Evolutionary conservation across 2,888 invertebrate genomes (phyloP), one percentile per base, ranked within the genome.

Genomic region (Lasioglossum morio): DNA sequence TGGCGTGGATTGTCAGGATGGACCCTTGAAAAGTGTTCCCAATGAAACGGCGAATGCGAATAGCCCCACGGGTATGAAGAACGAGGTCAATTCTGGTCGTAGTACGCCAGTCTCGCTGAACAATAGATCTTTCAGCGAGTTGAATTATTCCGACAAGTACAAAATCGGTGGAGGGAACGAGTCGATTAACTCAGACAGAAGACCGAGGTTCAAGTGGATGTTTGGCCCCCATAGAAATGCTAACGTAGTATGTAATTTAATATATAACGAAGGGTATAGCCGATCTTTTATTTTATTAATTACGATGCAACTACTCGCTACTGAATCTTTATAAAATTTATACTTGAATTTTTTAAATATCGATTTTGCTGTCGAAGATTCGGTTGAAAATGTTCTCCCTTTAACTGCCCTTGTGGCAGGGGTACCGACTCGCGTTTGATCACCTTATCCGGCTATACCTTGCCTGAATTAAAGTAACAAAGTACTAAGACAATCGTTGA

Each of bases 221-320:
- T 96, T 96, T 92, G 96, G 96, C 63, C 95, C 95, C n/a, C 96
- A 96, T 89, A 95, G 95, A 90, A 96, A 96, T 89, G 96, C 95
- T 66, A 95, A 95, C 87, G 96, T 96, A 86, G 95, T 96, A 85
- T 37, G 89, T 53, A 27, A n/a, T 48, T 77, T 27, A 2, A 48
- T 23, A 10, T 40, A 12, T n/a, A 40, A 40, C 4, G 14, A 69
- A n/a, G 53, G n/a, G n/a, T 57, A n/a, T n/a, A 57, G n/a, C 57
- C n/a, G 57, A n/a, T 12, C n/a, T 53, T 53, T n/a, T 53, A 53
- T 53, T n/a, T 10, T 23, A 53, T 53, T 23, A 53, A 53, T 23
- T 23, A 8, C 53, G 8, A 23, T 8, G 2, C 8, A 53, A 48
- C 23, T 23, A 48, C 48, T 53, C 53, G 8, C 53, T 8, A 8